phyloP scores from a whole-genome alignment of 2,113 vertebrate species.

The Ophiodon elongatus region DNA sequence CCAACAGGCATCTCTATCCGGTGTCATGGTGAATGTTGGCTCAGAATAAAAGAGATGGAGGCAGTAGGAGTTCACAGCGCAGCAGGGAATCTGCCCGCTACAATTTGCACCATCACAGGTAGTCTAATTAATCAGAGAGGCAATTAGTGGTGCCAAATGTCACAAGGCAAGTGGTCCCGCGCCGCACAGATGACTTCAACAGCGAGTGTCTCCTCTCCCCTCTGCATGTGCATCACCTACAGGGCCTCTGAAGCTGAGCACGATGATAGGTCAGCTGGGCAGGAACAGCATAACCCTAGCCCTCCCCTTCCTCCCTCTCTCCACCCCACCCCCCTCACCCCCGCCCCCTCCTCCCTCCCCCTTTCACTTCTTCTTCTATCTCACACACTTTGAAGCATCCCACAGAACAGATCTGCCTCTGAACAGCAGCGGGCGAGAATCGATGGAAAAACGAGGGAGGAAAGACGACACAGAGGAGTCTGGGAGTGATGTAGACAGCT shows the following conservation, averaged over 20 bases:
- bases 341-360: neutral
- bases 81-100: conserved; percentile 6
- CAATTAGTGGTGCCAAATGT: conserved; percentile 54
- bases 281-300: conserved; percentile 38
- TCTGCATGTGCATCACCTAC: conserved; percentile 51
- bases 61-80: conserved; percentile 48
- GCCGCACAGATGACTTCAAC: conserved; percentile 50
- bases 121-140: conserved; percentile 42
- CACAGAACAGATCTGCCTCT: conserved; percentile 15
- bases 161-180: conserved; percentile 32
- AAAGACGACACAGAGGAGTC: conserved; percentile 38
- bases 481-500: conserved; percentile 83
- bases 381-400: conserved; percentile 36
- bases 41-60: neutral
- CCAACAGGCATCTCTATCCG: conserved; percentile 25
- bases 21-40: conserved; percentile 30
- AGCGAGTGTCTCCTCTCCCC: conserved; percentile 28
- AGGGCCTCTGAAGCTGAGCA: conserved; percentile 48
- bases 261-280: conserved; percentile 55
- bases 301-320: conserved; percentile 2
- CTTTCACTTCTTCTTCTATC: conserved; percentile 12
- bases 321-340: neutral
- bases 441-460: neutral
- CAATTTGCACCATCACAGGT: conserved; percentile 56
- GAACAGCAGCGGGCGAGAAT: conserved; percentile 1